Base-by-base conservation (phyloP, 2,888 invertebrate species). In the Oxycera nigricornis region DNA sequence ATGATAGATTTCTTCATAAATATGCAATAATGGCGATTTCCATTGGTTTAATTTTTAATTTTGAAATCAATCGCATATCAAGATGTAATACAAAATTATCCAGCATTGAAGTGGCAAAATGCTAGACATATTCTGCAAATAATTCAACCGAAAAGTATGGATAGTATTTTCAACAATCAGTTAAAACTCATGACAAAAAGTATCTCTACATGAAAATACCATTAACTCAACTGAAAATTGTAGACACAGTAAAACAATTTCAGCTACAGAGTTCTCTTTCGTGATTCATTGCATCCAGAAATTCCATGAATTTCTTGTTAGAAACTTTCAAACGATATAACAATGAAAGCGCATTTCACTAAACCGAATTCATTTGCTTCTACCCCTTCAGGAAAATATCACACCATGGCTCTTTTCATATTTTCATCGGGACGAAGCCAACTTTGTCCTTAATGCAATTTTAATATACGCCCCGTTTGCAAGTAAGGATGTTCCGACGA, bases 401-500 rank as follows among this genome's bases (percentile, higher is more conserved):
- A 46, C 46, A 28, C 14, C 28, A 14, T n/a, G 26, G 22, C 14
- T 28, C 9, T 59, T 28, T 59, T 59, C 59, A 59, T 59, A 26
- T 59, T 59, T 59, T 59, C 59, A 59, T 59, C 24, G 26, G n/a
- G 14, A 59, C 28, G 55, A 22, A 14, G 9, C 26, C n/a, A n/a
- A 59, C 59, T 59, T 59, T 26, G 14, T 28, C 11, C 59, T 59
- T 59, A 59, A 59, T 59, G 59, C 59, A 59, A 59, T 59, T 28
- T 59, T 59, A 28, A 59, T 55, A 59, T 2, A 59, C 46, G 2
- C 3, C n/a, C 46, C 17, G 3, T 3, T 14, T 26, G 2, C 2
- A n/a, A 28, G 11, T 59, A 59, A 59, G 59, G 59, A 24, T 59
- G n/a, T 59, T n/a, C 59, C 46, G 46, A 46, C 3, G 17, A 46